Percentiles rank a stretch among this genome's conserved stretches.
Conservation (phyloP, 2,888 invertebrate species). For the Melinopterus prodromus region DNA sequence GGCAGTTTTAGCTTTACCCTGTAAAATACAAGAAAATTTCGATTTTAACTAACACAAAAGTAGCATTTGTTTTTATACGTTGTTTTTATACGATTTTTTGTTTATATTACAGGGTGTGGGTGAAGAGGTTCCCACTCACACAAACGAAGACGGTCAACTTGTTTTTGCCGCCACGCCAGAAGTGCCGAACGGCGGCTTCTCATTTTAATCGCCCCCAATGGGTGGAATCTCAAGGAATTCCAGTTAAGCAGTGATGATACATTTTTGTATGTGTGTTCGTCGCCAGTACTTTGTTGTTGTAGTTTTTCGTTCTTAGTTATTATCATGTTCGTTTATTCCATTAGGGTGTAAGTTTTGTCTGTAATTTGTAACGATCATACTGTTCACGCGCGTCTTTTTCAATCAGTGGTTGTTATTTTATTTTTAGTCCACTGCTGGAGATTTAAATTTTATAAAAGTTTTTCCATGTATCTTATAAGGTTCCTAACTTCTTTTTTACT, state of each 20-base stretch:
- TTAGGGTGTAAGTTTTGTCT: background rate
- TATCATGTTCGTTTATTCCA: background rate
- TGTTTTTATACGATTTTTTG: too few relatives aligned
- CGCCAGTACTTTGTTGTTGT: background rate
- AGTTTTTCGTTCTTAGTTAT: background rate
- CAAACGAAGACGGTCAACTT: constrained; percentile 53
- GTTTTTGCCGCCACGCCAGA: constrained; percentile 47
- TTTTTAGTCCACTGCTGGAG: background rate
- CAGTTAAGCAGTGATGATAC: background rate
- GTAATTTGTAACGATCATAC: background rate
- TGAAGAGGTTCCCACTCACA: constrained; percentile 47
- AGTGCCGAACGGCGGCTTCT: constrained; percentile 55
- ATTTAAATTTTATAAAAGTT: constrained; percentile 4
- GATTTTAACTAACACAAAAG: too few relatives aligned
- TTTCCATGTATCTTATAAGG: background rate
- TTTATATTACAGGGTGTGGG: constrained; percentile 43
- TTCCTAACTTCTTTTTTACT: constrained; percentile 7
- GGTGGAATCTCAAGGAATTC: background rate
- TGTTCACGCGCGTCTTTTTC: background rate
- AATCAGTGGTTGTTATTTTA: background rate
- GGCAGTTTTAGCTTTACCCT: too few relatives aligned
- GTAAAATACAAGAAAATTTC: too few relatives aligned
- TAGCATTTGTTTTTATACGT: too few relatives aligned
- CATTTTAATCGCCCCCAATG: constrained; percentile 45
- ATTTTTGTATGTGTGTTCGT: background rate